Conservation (phyloP, 2,797 vertebrate species). For the Pipistrellus pipistrellus region DNA sequence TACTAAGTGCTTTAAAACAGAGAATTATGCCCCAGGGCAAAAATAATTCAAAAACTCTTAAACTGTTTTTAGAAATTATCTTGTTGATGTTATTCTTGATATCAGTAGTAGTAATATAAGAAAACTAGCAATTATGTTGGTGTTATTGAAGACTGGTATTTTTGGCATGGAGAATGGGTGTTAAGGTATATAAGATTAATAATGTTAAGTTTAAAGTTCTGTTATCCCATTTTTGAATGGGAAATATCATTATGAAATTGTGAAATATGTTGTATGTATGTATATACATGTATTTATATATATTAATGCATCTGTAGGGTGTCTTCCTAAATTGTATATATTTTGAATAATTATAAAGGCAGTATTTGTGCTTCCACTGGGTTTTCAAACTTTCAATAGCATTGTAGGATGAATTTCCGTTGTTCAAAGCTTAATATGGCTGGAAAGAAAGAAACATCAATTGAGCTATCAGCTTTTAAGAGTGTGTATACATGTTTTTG, state of each 20-base stretch:
- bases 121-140: not conserved
- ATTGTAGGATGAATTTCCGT: too few relatives aligned
- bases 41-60: not conserved
- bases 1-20: not conserved
- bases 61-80: not conserved
- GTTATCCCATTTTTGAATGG: not conserved
- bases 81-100: not conserved
- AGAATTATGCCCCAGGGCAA: not conserved
- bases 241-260: not conserved
- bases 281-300: not conserved
- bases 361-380: too few relatives aligned
- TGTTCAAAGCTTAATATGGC: too few relatives aligned
- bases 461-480: too few relatives aligned
- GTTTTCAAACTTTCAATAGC: too few relatives aligned
- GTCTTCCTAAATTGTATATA: too few relatives aligned
- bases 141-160: conserved; percentile 6
- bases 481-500: too few relatives aligned
- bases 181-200: not conserved
- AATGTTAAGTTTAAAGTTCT: not conserved
- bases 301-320: not conserved
- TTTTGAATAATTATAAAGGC: too few relatives aligned
- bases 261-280: not conserved
- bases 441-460: too few relatives aligned
- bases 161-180: not conserved
- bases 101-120: not conserved